Evolutionary conservation across 2,797 vertebrate species (phyloP), one percentile per base, ranked within the genome.

Genomic region (Typhlichthys subterraneus): DNA sequence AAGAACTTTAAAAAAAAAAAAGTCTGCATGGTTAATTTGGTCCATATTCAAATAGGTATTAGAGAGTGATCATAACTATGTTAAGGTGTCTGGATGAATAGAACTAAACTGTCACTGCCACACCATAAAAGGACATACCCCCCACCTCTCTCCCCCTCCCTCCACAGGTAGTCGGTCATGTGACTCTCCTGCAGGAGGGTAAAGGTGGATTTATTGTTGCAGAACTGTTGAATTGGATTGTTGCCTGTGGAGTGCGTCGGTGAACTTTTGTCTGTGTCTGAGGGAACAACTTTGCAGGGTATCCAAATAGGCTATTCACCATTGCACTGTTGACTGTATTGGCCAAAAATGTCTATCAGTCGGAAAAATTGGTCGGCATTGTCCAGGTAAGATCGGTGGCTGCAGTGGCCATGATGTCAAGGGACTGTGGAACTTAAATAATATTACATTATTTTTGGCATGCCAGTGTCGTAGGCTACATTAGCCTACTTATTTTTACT

Each of bases 351-450:
- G 96, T 94, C 95, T 45, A 77, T 87, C 3, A 91, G 85, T 86
- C 92, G 95, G 67, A 96, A 94, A 85, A 94, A 94, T 86, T 99
- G 96, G 96, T 95, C 95, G 0, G 93, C 94, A 66, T 87, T 99
- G 81, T 98, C 97, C 89, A 97, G 95, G 97, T 98, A 88, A 91
- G 94, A 61, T 17, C 29, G 45, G 13, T 45, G 45, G n/a, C 12
- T 42, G 15, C 23, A 50, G 57, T 53, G 62, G 59, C 42, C 52
- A 65, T 57, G 29, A 45, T 15, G 33, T 9, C 10, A 38, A 38
- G 1, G 31, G 38, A 9, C 38, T 13, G 31, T 29, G 12, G 1
- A 9, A 33, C 14, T 13, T 55, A 7, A 29, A 6, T 23, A 7
- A 12, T 11, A 3, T 54, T 54, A 29, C 4, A 1, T 38, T 38